These are phyloP conservation scores for Magallana angulata DNA, from an alignment of 1,140 invertebrate species.

Conservation along the genomic window DNA sequence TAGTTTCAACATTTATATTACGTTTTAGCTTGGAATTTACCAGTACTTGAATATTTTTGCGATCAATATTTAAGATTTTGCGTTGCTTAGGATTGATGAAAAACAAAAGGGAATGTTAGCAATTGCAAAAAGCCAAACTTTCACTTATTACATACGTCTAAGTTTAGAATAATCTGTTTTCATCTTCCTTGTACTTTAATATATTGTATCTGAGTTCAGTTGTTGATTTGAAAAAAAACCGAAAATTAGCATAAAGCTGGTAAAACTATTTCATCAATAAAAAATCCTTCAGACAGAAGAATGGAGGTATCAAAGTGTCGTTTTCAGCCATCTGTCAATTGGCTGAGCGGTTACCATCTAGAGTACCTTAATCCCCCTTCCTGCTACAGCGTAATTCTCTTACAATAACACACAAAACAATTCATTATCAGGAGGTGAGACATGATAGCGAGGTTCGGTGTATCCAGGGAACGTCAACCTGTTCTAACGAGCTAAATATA, in stretches of 20 bases:
- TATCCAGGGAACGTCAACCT: conserved; percentile 1
- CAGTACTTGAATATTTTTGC: too few relatives aligned
- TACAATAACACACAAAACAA: conserved; percentile 5
- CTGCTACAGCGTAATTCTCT: conserved; percentile 2
- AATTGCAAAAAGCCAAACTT: too few relatives aligned
- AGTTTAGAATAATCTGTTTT: too few relatives aligned
- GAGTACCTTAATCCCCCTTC: background rate
- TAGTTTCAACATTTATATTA: too few relatives aligned
- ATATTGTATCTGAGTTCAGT: too few relatives aligned
- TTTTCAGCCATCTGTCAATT: conserved; percentile 19
- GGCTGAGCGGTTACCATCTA: background rate
- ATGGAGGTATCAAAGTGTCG: background rate
- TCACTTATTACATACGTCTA: too few relatives aligned
- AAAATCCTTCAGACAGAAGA: background rate
- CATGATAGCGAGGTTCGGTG: background rate
- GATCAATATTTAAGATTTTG: too few relatives aligned
- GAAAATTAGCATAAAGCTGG: background rate
- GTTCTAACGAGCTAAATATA: conserved; percentile 36
- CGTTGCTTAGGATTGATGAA: too few relatives aligned
- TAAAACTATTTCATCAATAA: background rate
- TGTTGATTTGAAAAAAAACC: background rate
- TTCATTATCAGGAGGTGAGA: conserved; percentile 18
- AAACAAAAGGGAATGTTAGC: too few relatives aligned
- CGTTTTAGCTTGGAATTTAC: too few relatives aligned
- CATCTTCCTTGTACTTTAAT: too few relatives aligned